These are phyloP conservation scores for Trialeurodes vaporariorum DNA, from an alignment of 1,140 invertebrate species.

Conservation along the genomic window DNA sequence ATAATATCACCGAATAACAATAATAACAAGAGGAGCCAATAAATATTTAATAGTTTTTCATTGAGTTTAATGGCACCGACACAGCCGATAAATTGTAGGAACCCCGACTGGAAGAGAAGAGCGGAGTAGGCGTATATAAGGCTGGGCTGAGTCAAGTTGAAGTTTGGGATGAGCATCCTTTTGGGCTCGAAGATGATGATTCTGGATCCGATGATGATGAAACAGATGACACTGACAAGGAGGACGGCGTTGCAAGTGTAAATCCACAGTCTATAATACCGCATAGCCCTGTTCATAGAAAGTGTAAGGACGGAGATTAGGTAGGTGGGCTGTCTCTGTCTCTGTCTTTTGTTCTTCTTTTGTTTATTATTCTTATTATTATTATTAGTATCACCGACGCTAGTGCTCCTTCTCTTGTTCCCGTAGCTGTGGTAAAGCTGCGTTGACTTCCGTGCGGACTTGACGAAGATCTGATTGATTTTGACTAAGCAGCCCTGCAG, in stretches of 20 bases:
- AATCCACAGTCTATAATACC: constrained; percentile 84
- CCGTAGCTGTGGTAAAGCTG: background rate
- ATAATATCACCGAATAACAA: constrained; percentile 71
- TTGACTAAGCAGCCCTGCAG: background rate
- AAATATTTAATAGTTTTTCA: constrained; percentile 65
- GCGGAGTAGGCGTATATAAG: constrained; percentile 75
- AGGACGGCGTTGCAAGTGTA: constrained; percentile 82
- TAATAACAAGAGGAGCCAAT: constrained; percentile 68
- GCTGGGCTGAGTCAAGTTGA: constrained; percentile 57
- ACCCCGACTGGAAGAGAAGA: constrained; percentile 49
- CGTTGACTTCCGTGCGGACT: background rate
- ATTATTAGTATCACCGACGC: no score
- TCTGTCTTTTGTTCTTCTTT: background rate
- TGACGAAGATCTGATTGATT: background rate
- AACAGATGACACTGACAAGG: constrained; percentile 65
- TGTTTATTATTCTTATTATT: background rate
- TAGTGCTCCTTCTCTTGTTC: background rate
- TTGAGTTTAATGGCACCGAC: constrained; percentile 65
- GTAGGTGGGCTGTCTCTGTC: constrained; percentile 1
- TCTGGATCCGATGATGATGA: constrained; percentile 59
- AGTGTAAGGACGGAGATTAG: constrained; percentile 18
- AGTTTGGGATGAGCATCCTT: constrained; percentile 53
- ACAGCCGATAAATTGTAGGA: constrained; percentile 51
- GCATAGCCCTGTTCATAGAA: constrained; percentile 30
- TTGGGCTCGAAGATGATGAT: constrained; percentile 46